These are phyloP conservation scores for Temnothorax nylanderi DNA, from an alignment of 1,140 invertebrate genomes.

Conservation along the genomic window DNA sequence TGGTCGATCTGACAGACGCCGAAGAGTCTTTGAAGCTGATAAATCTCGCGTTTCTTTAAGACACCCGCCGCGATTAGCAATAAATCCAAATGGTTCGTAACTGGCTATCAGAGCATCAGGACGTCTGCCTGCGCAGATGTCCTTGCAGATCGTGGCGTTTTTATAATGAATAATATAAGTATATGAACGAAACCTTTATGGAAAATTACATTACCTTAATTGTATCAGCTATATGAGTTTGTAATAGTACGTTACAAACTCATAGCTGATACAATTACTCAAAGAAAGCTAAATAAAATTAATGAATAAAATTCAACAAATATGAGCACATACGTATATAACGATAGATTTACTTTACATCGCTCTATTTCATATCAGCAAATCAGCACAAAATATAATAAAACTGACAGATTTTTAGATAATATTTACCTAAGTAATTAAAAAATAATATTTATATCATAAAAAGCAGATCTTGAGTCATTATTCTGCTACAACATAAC, in stretches of 20 bases:
- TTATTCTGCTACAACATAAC: not conserved
- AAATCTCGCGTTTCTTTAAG: conserved; percentile 1
- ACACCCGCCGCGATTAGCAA: not conserved
- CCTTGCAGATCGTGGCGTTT: conserved; percentile 9
- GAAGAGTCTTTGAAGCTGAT: conserved; percentile 3
- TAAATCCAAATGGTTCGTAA: conserved; percentile 25
- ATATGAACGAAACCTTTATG: not conserved
- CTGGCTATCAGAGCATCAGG: conserved; percentile 34
- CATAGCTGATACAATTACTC: too few species aligned
- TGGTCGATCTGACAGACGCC: conserved; percentile 34
- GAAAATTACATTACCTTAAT: not conserved
- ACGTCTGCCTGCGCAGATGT: conserved; percentile 14
- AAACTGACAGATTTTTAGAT: too few species aligned
- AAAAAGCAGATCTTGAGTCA: not conserved
- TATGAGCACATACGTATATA: too few species aligned
- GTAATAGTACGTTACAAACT: too few species aligned
- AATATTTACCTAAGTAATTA: too few species aligned
- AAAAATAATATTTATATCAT: too few species aligned
- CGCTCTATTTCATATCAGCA: too few species aligned
- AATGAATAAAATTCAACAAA: too few species aligned
- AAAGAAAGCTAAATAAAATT: too few species aligned
- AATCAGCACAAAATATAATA: too few species aligned
- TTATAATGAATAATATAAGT: not conserved
- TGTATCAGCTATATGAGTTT: too few species aligned
- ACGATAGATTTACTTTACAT: too few species aligned